These are phyloP conservation scores for Paracyclopina nana DNA, from an alignment of 1,140 invertebrate species.

Conservation along the genomic window DNA sequence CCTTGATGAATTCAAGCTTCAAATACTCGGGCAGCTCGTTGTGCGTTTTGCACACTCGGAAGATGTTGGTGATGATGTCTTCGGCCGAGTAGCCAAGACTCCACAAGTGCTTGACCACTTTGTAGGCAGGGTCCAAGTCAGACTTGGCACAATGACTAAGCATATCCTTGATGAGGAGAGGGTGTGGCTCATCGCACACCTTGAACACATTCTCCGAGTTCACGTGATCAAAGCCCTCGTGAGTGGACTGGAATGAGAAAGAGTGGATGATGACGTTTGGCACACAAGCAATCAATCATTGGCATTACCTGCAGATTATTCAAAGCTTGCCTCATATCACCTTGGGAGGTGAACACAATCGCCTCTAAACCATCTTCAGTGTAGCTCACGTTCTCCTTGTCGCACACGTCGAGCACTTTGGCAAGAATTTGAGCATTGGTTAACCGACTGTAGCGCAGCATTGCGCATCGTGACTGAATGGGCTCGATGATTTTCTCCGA, in stretches of 20 bases:
- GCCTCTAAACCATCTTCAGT: constrained; percentile 88
- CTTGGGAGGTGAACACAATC: constrained; percentile 92
- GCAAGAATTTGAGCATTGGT: constrained; percentile 69
- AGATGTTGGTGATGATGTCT: constrained; percentile 87
- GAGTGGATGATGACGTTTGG: too few relatives aligned
- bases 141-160: constrained; percentile 56
- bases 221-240: constrained; percentile 78
- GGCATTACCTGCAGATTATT: too few relatives aligned
- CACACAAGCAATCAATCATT: too few relatives aligned
- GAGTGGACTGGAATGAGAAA: constrained; percentile 95
- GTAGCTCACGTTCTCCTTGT: constrained; percentile 54
- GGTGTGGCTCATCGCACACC: constrained; percentile 97
- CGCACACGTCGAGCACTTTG: constrained; percentile 51
- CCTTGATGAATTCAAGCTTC: constrained; percentile 69
- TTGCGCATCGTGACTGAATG: constrained; percentile 94
- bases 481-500: constrained; percentile 99
- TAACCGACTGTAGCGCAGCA: constrained; percentile 79
- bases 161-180: constrained; percentile 78
- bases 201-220: constrained; percentile 96
- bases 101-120: constrained; percentile 69
- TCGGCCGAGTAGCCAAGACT: constrained; percentile 83
- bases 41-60: constrained; percentile 73
- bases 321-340: constrained; percentile 88
- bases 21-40: constrained; percentile 54
- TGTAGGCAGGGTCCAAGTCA: constrained; percentile 69